Percentiles rank a stretch among this genome's conserved stretches.
Evolutionary conservation across 2,113 vertebrate genomes (phyloP).

Genomic region (Equus quagga): DNA sequence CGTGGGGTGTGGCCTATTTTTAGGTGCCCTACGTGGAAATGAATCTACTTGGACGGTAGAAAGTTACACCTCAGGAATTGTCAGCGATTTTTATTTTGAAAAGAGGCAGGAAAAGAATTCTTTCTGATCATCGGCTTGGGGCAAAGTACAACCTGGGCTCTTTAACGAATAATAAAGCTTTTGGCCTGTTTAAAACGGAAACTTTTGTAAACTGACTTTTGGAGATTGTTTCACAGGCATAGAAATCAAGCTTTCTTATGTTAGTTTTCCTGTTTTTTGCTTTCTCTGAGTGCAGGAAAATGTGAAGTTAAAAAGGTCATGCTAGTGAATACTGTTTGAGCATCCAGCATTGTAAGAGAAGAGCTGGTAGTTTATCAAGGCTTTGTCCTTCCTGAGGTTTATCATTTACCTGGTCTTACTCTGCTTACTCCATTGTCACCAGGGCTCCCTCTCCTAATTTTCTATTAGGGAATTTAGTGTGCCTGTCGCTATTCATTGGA

Average conservation of each 20-base stretch:
- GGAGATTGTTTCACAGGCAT: neutral
- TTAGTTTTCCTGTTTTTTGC: neutral
- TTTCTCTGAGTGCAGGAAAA: neutral
- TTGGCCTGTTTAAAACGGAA: conserved; percentile 1
- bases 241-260: neutral
- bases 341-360: neutral
- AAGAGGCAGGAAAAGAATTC: neutral
- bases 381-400: neutral
- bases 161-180: neutral
- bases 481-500: neutral
- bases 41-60: conserved; percentile 80
- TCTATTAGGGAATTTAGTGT: neutral
- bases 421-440: conserved; percentile 16
- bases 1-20: conserved; percentile 86
- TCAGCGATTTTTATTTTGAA: conserved; percentile 43
- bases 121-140: neutral
- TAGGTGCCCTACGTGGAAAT: conserved; percentile 82
- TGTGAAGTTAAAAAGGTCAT: neutral
- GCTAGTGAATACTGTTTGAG: neutral
- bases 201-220: neutral
- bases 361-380: neutral
- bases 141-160: neutral
- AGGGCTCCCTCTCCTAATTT: neutral
- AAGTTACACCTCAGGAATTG: conserved; percentile 63
- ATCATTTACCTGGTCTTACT: conserved; percentile 3